phyloP scores from a whole-genome alignment of 2,888 invertebrate species.

The Thera britannica region DNA sequence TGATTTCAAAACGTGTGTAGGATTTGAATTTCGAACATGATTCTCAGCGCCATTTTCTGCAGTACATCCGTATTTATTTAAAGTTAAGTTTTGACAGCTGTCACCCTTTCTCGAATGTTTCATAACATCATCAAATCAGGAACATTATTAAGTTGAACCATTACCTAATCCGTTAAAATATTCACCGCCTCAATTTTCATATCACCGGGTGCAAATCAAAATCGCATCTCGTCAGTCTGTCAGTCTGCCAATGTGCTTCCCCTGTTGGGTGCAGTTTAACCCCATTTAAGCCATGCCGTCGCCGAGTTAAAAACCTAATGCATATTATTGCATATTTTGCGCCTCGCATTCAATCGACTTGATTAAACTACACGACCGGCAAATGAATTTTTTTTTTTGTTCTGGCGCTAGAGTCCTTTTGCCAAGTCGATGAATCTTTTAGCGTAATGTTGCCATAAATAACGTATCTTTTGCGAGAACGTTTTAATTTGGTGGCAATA shows the following conservation, averaged over 20 bases:
- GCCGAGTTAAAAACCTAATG: conserved; percentile 51
- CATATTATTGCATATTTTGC: conserved; percentile 54
- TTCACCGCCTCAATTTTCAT: conserved; percentile 48
- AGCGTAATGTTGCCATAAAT: neutral
- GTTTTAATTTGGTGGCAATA: conserved; percentile 1
- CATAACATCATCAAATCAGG: conserved; percentile 11
- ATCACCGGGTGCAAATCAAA: conserved; percentile 53
- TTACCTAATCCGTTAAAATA: conserved; percentile 39
- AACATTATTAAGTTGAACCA: conserved; percentile 17
- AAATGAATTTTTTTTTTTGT: too few relatives aligned
- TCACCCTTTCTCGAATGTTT: conserved; percentile 5
- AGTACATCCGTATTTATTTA: neutral
- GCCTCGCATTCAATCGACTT: conserved; percentile 44
- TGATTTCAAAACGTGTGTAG: too few relatives aligned
- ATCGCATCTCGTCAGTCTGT: conserved; percentile 43
- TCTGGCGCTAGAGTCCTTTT: too few relatives aligned
- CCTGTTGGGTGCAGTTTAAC: conserved; percentile 46
- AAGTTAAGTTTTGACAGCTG: neutral
- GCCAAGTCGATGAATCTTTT: conserved; percentile 26
- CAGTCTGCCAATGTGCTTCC: conserved; percentile 28
- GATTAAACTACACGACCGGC: conserved; percentile 39
- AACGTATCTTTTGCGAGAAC: neutral
- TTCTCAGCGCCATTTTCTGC: neutral
- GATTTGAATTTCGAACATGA: neutral
- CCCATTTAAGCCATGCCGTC: conserved; percentile 50